Conservation (phyloP, 2,113 vertebrate genomes). For the Haliaeetus leucogaster region DNA sequence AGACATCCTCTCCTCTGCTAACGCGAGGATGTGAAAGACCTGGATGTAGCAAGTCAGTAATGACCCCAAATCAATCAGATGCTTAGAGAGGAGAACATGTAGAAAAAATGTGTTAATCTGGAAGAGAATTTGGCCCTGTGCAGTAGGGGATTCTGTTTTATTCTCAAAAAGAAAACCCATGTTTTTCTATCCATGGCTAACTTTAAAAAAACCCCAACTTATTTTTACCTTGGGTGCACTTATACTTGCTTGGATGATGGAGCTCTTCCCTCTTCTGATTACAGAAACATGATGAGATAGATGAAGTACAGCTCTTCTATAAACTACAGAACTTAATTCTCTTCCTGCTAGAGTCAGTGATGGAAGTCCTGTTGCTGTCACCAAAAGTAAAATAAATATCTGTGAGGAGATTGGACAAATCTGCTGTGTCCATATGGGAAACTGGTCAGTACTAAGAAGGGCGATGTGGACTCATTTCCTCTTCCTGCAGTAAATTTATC, state of each 20-base stretch:
- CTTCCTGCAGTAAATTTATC: conserved; percentile 21
- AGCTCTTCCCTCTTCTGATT: not conserved
- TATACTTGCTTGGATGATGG: not conserved
- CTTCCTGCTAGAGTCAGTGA: not conserved
- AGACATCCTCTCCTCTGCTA: not conserved
- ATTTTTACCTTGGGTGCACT: not conserved
- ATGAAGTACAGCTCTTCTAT: not conserved
- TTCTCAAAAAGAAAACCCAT: not conserved
- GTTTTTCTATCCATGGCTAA: not conserved
- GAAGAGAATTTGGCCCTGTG: not conserved
- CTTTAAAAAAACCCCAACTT: not conserved
- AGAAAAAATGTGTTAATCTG: not conserved
- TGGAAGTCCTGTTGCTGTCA: conserved; percentile 20
- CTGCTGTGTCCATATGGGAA: not conserved
- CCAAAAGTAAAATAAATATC: conserved; percentile 17
- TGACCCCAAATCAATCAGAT: not conserved
- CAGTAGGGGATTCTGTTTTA: not conserved
- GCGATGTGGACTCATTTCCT: conserved; percentile 21
- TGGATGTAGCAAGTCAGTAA: not conserved
- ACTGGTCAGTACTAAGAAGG: not conserved
- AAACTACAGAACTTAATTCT: not conserved
- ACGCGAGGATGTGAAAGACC: not conserved
- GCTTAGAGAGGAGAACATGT: not conserved
- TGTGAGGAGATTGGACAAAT: conserved; percentile 24
- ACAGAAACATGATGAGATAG: not conserved